Conservation (phyloP, 2,888 invertebrate genomes). For the Myopa testacea region DNA sequence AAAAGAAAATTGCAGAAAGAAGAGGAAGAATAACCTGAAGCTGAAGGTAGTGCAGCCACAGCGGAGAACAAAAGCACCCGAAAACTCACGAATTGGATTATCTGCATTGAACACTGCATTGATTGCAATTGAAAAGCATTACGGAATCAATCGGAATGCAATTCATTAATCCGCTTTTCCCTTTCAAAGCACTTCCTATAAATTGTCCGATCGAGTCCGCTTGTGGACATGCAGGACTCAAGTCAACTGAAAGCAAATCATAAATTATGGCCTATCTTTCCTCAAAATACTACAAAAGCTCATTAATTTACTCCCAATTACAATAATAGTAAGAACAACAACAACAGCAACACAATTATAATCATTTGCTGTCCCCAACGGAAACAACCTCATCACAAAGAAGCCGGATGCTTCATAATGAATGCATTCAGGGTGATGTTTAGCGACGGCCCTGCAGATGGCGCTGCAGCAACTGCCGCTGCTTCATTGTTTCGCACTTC, state of each 20-base stretch:
- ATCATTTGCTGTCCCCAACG: background rate
- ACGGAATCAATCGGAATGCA: constrained; percentile 1
- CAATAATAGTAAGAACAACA: background rate
- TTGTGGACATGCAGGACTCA: constrained; percentile 15
- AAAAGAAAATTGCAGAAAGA: no score
- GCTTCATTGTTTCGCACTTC: background rate
- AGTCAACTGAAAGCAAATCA: constrained; percentile 20
- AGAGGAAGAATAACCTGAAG: no score
- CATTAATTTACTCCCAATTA: constrained; percentile 22
- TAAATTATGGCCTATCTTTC: constrained; percentile 9
- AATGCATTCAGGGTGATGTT: constrained; percentile 24
- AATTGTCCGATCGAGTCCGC: background rate
- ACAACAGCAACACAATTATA: constrained; percentile 15
- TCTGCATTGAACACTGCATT: background rate
- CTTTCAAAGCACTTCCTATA: no score
- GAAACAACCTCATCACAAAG: background rate
- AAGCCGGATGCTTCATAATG: constrained; percentile 10
- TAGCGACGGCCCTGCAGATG: constrained; percentile 22
- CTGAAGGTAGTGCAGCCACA: no score
- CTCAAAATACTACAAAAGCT: constrained; percentile 24
- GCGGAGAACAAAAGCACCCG: no score
- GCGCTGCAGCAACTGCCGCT: background rate
- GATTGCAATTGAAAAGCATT: background rate
- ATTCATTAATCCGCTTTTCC: background rate
- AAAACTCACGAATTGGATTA: background rate